Evolutionary conservation across 2,113 vertebrate genomes (phyloP), one percentile per base, ranked within the genome.

Genomic region (Burhinus bistriatus): DNA sequence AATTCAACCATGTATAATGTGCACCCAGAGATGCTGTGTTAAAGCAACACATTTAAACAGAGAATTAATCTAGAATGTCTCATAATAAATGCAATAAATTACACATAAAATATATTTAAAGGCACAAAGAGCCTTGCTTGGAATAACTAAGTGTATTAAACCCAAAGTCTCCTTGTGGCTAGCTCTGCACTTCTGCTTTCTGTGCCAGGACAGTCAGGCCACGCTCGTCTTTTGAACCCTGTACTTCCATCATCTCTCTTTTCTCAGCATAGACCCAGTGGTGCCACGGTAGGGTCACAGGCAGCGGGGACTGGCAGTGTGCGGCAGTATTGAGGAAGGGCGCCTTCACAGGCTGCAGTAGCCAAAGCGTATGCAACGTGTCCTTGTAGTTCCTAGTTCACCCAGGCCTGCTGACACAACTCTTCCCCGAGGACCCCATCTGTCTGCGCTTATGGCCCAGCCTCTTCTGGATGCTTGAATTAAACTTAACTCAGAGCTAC

Each of bases 341-440:
- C 6, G 3, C 26, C 9, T 52, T 62, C 44, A n/a, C 30, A 75
- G 73, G 55, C 70, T 70, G 17, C 25, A 54, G 51, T 15, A 82
- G 52, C 32, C 54, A 73, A 52, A 42, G 58, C 0, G 0, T 7
- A 5, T 59, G 11, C 36, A 70, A 22, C 7, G 2, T 29, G 25
- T 44, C 66, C 44, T 23, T 49, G 15, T 52, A 40, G 38, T 44
- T 87, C 44, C 26, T 51, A 9, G 7, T 65, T 87, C 54, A 73
- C 21, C 18, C 58, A 69, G 51, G n/a, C 59, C 23, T 83, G 40
- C 64, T 91, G 51, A 42, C 25, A 34, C 59, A 54, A 0, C 34
- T 57, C 26, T 57, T 89, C 49, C 58, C 12, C 0, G 0, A 78
- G 26, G 49, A 57, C 17, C 27, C 51, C 1, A 1, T 62, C 54